phyloP scores from a whole-genome alignment of 1,140 invertebrate species.

The Anagrus nilaparvatae region DNA sequence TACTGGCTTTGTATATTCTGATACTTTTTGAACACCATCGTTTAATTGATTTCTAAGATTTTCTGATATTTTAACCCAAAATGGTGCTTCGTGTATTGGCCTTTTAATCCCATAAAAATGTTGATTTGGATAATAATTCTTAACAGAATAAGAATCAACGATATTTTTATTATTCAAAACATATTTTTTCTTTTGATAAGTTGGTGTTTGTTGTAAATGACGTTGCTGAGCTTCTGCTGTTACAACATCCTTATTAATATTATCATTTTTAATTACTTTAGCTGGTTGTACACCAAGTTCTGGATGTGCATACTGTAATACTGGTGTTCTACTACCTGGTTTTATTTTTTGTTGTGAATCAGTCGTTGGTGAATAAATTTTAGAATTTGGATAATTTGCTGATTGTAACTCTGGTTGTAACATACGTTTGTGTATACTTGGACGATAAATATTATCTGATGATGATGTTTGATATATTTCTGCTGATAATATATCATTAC shows the following conservation, averaged over 20 bases:
- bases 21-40: constrained; percentile 54
- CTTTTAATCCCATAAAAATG: constrained; percentile 35
- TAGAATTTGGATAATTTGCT: constrained; percentile 52
- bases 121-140: constrained; percentile 36
- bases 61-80: constrained; percentile 62
- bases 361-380: constrained; percentile 48
- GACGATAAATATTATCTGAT: constrained; percentile 27
- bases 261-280: constrained; percentile 44
- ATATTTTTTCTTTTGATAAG: constrained; percentile 35
- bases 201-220: neutral
- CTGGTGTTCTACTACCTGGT: constrained; percentile 57
- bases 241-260: constrained; percentile 37
- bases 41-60: constrained; percentile 61
- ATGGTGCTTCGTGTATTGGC: constrained; percentile 43
- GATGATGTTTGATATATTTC: constrained; percentile 29
- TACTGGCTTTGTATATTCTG: constrained; percentile 58
- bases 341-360: constrained; percentile 44
- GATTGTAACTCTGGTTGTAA: constrained; percentile 48
- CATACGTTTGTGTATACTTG: constrained; percentile 55
- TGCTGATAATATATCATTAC: constrained; percentile 26
- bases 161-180: constrained; percentile 33
- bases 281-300: constrained; percentile 66
- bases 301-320: constrained; percentile 67
- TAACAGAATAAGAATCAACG: constrained; percentile 29
- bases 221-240: neutral